Evolutionary conservation across 2,113 vertebrate species (phyloP), one percentile per base, ranked within the genome.

Genomic region (Lonchura striata): DNA sequence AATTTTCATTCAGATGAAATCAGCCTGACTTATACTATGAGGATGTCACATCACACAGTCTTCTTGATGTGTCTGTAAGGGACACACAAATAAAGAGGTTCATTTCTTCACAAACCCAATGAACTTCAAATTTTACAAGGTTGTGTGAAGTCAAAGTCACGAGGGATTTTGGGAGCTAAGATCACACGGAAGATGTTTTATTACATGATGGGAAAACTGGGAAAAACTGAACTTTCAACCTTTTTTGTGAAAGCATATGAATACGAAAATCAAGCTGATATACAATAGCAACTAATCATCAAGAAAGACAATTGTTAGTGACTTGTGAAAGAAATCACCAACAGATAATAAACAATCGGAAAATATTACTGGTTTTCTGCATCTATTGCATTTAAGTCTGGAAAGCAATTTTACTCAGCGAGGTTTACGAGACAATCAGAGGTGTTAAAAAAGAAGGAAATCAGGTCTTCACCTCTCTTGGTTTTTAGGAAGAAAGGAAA

Each of bases 291-390:
- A 76, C 72, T 95, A 86, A 92, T 96, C 93, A 94, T 75, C 82
- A 50, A 82, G 79, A 64, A 63, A 81, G 76, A 86, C 92, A 95
- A 84, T 94, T 93, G 88, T 92, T 94, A 84, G 59, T 37, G 61
- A 75, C 92, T 96, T 83, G 47, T 7, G 82, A 95, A 81, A 95
- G 71, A 93, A 90, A 82, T 82, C 71, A 81, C 64, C 76, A 69
- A 46, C 56, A 93, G 93, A 93, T 94, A 96, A 96, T 85, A 71
- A 92, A 95, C 94, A 95, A 96, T 90, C 90, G 92, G 82, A 83
- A 90, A 93, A 83, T 78, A 63, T 60, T 71, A 19, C 79, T 86
- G 71, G 3, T 64, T 92, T 96, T 96, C 93, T 90, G 22, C 76
- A 93, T 78, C 79, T 90, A 76, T 3, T 4, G 35, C 85, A 77